Evolutionary conservation across 2,113 vertebrate genomes (phyloP).

Genomic region (Eurypyga helias): DNA sequence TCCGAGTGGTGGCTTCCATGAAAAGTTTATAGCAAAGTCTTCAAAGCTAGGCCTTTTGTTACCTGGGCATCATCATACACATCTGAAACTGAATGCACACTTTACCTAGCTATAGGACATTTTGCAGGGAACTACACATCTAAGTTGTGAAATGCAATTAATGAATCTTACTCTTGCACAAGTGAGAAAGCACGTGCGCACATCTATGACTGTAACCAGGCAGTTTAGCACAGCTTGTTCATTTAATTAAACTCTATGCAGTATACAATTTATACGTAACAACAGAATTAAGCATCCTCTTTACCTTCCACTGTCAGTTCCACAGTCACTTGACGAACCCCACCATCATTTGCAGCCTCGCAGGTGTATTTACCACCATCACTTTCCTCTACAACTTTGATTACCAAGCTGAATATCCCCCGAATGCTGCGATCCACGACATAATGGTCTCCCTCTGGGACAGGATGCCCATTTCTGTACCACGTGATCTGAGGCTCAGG

Average conservation of each 20-base stretch:
- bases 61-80: neutral
- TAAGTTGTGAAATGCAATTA: neutral
- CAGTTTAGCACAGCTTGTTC: neutral
- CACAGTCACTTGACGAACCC: constrained; percentile 87
- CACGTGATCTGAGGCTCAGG: constrained; percentile 90
- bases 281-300: neutral
- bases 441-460: constrained; percentile 78
- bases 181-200: neutral
- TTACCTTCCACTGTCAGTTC: constrained; percentile 90
- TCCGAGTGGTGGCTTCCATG: neutral
- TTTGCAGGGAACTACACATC: too few relatives aligned
- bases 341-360: constrained; percentile 84
- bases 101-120: neutral
- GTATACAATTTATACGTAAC: too few relatives aligned
- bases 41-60: neutral
- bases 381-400: constrained; percentile 77
- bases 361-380: constrained; percentile 91
- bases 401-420: constrained; percentile 86
- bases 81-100: neutral
- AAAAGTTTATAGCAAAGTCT: neutral
- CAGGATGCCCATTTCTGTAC: constrained; percentile 84
- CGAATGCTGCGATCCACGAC: constrained; percentile 73
- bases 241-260: neutral
- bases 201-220: neutral
- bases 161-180: neutral